Conservation (phyloP, 2,797 vertebrate species). For the Lutjanus campechanus region DNA sequence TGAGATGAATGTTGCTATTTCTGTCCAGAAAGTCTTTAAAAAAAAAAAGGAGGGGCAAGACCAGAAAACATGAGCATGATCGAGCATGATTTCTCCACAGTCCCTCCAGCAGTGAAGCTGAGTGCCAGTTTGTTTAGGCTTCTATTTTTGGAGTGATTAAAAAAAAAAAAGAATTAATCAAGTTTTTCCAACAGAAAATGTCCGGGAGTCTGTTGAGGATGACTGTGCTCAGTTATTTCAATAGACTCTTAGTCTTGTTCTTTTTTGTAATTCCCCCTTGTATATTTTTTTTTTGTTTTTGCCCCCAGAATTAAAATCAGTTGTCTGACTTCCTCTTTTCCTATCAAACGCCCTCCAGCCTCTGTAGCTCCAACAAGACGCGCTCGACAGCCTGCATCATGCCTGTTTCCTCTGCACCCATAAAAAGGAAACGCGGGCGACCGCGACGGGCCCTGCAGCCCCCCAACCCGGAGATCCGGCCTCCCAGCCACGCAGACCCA, state of each 20-base stretch:
- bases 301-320: not conserved
- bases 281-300: not conserved
- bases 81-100: no score
- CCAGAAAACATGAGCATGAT: no score
- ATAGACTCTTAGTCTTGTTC: not conserved
- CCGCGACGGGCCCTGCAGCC: constrained; percentile 92
- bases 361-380: constrained; percentile 91
- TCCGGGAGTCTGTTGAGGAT: no score
- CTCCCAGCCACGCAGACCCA: constrained; percentile 75
- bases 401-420: constrained; percentile 89
- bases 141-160: no score
- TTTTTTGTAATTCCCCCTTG: not conserved
- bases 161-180: no score
- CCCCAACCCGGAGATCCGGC: constrained; percentile 90
- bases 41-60: no score
- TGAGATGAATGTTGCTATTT: no score
- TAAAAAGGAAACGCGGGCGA: constrained; percentile 93
- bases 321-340: constrained; percentile 31
- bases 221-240: not conserved
- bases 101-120: no score
- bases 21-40: no score
- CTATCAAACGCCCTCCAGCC: constrained; percentile 74
- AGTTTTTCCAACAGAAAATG: no score
- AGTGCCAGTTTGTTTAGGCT: no score
- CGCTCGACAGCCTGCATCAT: constrained; percentile 89